These are phyloP conservation scores for Channa striata DNA, from an alignment of 2,797 vertebrate genomes.

Conservation along the genomic window DNA sequence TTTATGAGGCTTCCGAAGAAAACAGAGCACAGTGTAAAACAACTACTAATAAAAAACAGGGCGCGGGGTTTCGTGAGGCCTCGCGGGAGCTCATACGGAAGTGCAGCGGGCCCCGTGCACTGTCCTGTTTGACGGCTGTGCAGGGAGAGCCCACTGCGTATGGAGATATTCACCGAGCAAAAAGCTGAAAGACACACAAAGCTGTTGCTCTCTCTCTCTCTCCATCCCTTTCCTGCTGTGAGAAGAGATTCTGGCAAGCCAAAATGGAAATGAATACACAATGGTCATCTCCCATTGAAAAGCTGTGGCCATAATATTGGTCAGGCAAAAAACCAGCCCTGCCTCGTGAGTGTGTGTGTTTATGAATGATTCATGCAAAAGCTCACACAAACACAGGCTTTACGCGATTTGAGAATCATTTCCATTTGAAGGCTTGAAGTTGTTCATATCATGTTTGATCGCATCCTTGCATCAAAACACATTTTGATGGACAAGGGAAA, in stretches of 20 bases:
- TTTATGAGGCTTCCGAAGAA: slow-evolving; percentile 9
- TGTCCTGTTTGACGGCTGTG: slow-evolving; percentile 43
- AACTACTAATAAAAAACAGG: not conserved
- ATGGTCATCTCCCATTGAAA: slow-evolving; percentile 75
- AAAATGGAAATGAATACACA: slow-evolving; percentile 77
- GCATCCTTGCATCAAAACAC: slow-evolving; percentile 85
- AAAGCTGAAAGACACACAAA: slow-evolving; percentile 73
- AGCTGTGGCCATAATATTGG: slow-evolving; percentile 66
- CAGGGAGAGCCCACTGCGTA: slow-evolving; percentile 32
- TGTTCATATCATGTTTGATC: slow-evolving; percentile 86
- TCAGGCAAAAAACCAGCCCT: slow-evolving; percentile 50
- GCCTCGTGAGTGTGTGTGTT: slow-evolving; percentile 39
- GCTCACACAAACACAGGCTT: slow-evolving; percentile 47
- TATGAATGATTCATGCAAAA: slow-evolving; percentile 67
- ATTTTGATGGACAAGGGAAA: slow-evolving; percentile 86
- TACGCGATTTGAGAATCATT: slow-evolving; percentile 72
- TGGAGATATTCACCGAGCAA: slow-evolving; percentile 59
- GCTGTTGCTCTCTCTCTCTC: slow-evolving; percentile 48
- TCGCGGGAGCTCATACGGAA: slow-evolving; percentile 16
- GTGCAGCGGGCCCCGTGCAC: slow-evolving; percentile 25
- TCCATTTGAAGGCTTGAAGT: slow-evolving; percentile 82
- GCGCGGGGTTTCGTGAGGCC: not conserved
- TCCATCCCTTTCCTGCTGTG: slow-evolving; percentile 73
- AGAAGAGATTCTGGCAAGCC: slow-evolving; percentile 82
- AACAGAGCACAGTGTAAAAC: not conserved